Evolutionary conservation across 2,888 invertebrate genomes (phyloP).

Genomic region (Parasteatoda lunata): DNA sequence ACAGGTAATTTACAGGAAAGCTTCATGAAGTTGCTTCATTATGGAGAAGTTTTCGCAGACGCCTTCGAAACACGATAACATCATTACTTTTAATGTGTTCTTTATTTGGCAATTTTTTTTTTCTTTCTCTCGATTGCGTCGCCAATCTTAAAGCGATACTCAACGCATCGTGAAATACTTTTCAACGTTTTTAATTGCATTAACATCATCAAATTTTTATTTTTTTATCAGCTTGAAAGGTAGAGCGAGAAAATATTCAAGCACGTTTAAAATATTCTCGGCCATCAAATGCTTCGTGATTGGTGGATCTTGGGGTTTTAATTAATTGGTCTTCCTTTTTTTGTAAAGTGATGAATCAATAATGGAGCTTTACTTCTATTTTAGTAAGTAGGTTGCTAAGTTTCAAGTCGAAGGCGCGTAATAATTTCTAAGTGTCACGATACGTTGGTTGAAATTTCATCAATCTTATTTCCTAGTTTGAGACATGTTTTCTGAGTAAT

Average conservation of each 20-base stretch:
- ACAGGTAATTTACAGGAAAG: constrained; percentile 5
- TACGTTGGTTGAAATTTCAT: not conserved
- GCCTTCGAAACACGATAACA: constrained; percentile 20
- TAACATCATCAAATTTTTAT: too few relatives aligned
- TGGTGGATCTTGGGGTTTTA: not conserved
- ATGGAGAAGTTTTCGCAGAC: not conserved
- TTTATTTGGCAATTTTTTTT: constrained; percentile 22
- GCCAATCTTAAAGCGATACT: too few relatives aligned
- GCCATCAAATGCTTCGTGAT: not conserved
- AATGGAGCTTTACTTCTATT: not conserved
- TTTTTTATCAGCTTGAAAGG: too few relatives aligned
- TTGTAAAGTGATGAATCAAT: constrained; percentile 2
- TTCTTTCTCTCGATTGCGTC: not conserved
- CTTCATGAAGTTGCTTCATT: not conserved
- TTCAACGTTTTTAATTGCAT: too few relatives aligned
- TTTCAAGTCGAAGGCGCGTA: not conserved
- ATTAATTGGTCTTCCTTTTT: not conserved
- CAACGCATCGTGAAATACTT: too few relatives aligned
- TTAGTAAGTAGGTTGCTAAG: not conserved
- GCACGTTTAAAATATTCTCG: not conserved
- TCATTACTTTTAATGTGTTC: constrained; percentile 24
- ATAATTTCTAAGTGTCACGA: not conserved
- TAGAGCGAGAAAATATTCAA: not conserved
- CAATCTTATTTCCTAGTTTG: not conserved
- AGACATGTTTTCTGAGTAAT: not conserved